Evolutionary conservation across 2,888 invertebrate species (phyloP).

Genomic region (Resseliella maxima): DNA sequence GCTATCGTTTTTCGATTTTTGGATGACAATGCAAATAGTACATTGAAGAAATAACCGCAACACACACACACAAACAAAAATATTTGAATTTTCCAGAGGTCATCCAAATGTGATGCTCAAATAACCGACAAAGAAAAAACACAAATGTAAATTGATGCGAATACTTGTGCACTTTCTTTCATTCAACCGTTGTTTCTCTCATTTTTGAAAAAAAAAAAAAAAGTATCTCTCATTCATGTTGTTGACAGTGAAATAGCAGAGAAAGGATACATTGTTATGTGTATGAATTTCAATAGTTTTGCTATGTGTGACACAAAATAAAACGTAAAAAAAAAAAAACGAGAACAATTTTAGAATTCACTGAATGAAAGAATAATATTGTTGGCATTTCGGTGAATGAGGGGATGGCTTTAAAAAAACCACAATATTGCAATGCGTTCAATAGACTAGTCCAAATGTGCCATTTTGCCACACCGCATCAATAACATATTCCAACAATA

Average conservation of each 20-base stretch:
- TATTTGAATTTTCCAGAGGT: conserved; percentile 31
- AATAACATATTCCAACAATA: conserved; percentile 42
- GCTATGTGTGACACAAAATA: neutral
- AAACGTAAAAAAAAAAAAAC: neutral
- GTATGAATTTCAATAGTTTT: neutral
- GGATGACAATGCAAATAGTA: conserved; percentile 41
- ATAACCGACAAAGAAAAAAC: neutral
- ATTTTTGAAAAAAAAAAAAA: too few species aligned
- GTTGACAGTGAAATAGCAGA: too few species aligned
- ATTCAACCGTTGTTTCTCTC: too few species aligned
- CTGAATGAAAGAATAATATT: neutral
- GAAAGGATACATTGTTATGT: neutral
- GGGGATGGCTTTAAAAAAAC: conserved; percentile 2
- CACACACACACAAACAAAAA: neutral
- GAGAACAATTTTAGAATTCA: neutral
- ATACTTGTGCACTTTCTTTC: neutral
- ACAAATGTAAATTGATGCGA: conserved; percentile 14
- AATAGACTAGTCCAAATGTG: conserved; percentile 43
- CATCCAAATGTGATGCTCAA: neutral
- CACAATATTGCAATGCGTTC: conserved; percentile 51
- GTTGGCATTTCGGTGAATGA: neutral
- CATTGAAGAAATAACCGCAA: neutral
- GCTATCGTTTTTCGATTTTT: neutral
- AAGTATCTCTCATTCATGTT: too few species aligned
- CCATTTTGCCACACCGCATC: neutral